Evolutionary conservation across 2,797 vertebrate genomes (phyloP), one percentile per base, ranked within the genome.

Genomic region (Esox masquinongy): DNA sequence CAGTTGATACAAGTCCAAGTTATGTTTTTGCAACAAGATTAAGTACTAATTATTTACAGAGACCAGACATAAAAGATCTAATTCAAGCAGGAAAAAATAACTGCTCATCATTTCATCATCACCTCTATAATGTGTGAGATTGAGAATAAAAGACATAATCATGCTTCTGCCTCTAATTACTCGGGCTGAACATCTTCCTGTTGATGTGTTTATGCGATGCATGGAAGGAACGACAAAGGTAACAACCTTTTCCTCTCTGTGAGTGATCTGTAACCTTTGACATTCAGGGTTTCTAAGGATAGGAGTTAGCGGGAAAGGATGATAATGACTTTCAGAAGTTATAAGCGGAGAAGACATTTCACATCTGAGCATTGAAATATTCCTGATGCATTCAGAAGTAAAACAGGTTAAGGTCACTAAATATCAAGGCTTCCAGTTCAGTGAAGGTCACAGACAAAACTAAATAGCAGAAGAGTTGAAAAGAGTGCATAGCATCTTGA

Each of bases 371-470:
- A 16, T 56, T 53, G 50, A 53, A 39, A 75, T 66, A 77, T 29
- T 50, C 64, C 67, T 67, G 22, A 47, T 22, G 56, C 72, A 74
- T 68, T 80, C 76, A 77, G 72, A 72, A 59, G 68, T 49, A 51
- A 22, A 47, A 51, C 50, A 53, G 49, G 69, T 70, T 70, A 70
- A 70, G 49, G 69, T 70, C 69, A 51, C 26, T 70, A 53, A 70
- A 70, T 51, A 53, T 53, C 49, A 51, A 51, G 26, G 49, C 69
- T 39, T 51, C 51, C 49, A 51, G 69, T 51, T 70, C 69, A 29
- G 47, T 51, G 47, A 70, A 70, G 69, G 69, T 70, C 49, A 70
- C 69, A 17, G 69, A 47, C 24, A 70, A 31, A 70, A 53, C 26
- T 70, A 34, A 70, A 53, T 31, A 70, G 49, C 69, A 70, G 69